Conservation (phyloP, 2,888 invertebrate genomes). For the Heliconius charithonia region DNA sequence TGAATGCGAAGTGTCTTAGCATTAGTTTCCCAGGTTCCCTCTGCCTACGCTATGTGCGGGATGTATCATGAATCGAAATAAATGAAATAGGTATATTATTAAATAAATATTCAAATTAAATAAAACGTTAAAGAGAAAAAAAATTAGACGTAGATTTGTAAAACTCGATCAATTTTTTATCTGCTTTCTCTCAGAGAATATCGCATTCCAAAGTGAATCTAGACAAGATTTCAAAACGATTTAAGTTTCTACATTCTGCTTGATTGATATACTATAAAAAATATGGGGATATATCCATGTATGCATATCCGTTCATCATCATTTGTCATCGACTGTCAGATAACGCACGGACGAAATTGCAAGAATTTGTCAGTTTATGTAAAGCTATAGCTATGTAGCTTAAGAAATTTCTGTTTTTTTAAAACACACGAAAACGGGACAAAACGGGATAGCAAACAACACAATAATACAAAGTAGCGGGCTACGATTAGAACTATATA, state of each 20-base stretch:
- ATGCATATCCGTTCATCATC: background rate
- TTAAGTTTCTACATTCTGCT: background rate
- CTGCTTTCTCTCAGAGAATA: conserved; percentile 15
- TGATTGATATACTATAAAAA: background rate
- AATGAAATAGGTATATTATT: background rate
- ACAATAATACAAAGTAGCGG: too few relatives aligned
- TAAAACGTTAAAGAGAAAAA: background rate
- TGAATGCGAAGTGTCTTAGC: too few relatives aligned
- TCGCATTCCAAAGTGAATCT: conserved; percentile 24
- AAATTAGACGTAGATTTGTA: background rate
- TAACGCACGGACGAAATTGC: too few relatives aligned
- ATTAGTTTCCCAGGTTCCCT: too few relatives aligned
- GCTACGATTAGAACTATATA: too few relatives aligned
- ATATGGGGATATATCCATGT: background rate
- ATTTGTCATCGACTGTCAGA: background rate
- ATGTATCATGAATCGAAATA: background rate
- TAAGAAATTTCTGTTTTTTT: too few relatives aligned
- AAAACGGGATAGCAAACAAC: too few relatives aligned
- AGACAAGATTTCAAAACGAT: conserved; percentile 21
- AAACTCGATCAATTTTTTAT: conserved; percentile 25
- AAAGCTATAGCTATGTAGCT: too few relatives aligned
- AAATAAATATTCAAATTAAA: background rate
- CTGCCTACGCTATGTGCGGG: too few relatives aligned
- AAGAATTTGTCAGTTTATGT: too few relatives aligned
- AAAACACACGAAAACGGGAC: too few relatives aligned